Evolutionary conservation across 92 coral and sea anemone genomes (phyloP), one percentile per base, ranked within the genome.

Genomic region (Palythoa caribaeorum): DNA sequence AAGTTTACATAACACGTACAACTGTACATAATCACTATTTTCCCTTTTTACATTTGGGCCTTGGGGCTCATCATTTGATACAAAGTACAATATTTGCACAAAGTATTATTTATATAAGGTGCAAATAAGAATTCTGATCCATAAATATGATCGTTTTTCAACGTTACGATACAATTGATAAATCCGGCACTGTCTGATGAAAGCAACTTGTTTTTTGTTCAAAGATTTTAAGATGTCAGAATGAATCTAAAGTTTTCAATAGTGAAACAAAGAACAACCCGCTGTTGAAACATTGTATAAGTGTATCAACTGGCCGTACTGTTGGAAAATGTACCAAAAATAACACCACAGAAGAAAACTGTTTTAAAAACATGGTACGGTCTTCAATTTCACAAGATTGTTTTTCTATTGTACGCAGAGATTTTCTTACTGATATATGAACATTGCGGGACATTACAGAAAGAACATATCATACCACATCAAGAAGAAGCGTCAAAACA

Each of bases 401-500:
- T 40, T 40, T 40, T 28, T 28, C 28, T 40, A 40, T 40, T 40
- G 50, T 44, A 44, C 50, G 50, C 50, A 2, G 50, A 2, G 50
- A 44, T 44, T 44, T 44, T 1, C 50, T 44, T 44, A 44, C 50
- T 44, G 50, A 44, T 44, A 44, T 44, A 44, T 8, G 50, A 19
- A 70, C 21, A 20, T 28, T 38, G 16, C 38, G 9, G 14, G 73
- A 11, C 17, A 11, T 5, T 13, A 59, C 16, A 59, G 65, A 59
- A 59, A 59, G 65, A 59, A 44, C 7, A 44, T 44, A 44, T 44
- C 7, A 44, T 44, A 3, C 50, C n/a, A 36, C 4, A 39, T 40
- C 53, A 47, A 40, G 17, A 20, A 81, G 65, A 65, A 47, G 63
- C n/a, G 75, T 39, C 86, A 81, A 66, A 81, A 81, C 86, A 65